Conservation (phyloP, 2,113 vertebrate genomes). For the Pangasianodon gigas region DNA sequence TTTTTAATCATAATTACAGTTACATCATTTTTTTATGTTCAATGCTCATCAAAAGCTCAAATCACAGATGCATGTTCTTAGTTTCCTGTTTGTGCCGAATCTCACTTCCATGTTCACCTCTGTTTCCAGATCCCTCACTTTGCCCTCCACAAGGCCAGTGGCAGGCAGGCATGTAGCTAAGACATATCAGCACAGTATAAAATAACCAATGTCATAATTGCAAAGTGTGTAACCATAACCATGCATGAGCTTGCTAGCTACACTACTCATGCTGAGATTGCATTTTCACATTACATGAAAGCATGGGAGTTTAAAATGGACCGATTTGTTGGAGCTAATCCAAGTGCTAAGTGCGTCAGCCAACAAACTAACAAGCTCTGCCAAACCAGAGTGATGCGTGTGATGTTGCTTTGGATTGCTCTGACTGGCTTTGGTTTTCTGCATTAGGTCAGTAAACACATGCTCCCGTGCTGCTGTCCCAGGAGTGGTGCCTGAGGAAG, state of each 20-base stretch:
- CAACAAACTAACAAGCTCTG: neutral
- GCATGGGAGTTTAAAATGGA: conserved; percentile 14
- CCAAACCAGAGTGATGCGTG: neutral
- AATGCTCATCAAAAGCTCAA: neutral
- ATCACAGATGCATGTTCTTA: neutral
- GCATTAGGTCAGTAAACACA: conserved; percentile 69
- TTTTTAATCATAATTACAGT: neutral
- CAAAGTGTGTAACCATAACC: neutral
- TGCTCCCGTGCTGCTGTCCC: conserved; percentile 64
- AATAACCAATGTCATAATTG: neutral
- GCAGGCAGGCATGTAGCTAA: conserved; percentile 52
- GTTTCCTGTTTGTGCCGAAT: neutral
- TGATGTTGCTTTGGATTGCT: conserved; percentile 13
- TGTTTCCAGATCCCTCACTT: conserved; percentile 48
- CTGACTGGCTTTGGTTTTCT: conserved; percentile 12
- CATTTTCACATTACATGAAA: neutral
- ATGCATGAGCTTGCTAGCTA: conserved; percentile 13
- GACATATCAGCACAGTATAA: conserved; percentile 13
- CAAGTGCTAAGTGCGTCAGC: neutral
- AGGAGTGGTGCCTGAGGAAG: conserved; percentile 67
- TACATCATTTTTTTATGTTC: neutral
- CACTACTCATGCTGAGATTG: neutral
- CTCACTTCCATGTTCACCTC: conserved; percentile 36
- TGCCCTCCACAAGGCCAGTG: conserved; percentile 30
- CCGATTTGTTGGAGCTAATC: conserved; percentile 10